phyloP scores from a whole-genome alignment of 2,888 invertebrate genomes.

The Athalia cordata region DNA sequence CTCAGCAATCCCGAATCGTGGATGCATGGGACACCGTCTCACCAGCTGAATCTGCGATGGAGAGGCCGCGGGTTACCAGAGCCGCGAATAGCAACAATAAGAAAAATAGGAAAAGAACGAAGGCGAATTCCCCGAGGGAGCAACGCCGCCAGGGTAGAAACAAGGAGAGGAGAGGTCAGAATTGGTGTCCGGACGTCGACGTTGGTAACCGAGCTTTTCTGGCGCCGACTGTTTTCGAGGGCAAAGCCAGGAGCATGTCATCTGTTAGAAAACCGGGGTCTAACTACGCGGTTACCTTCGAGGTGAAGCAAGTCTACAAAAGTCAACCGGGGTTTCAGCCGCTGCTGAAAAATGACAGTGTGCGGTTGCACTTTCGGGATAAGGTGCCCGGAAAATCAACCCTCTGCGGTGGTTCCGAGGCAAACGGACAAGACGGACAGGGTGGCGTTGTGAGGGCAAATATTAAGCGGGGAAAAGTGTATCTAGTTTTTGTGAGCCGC shows the following conservation, averaged over 20 bases:
- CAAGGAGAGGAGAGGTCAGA: constrained; percentile 55
- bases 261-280: constrained; percentile 75
- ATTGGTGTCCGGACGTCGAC: constrained; percentile 79
- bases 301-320: constrained; percentile 80
- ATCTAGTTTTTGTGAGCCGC: constrained; percentile 78
- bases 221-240: constrained; percentile 81
- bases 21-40: not conserved
- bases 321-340: constrained; percentile 74
- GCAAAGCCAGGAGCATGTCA: constrained; percentile 80
- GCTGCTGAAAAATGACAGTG: constrained; percentile 73
- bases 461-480: constrained; percentile 77
- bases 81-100: constrained; percentile 48
- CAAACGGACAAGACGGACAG: constrained; percentile 54
- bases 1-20: not conserved
- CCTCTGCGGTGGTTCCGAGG: constrained; percentile 65
- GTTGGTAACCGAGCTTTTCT: constrained; percentile 80
- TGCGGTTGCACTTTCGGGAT: constrained; percentile 76
- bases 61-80: constrained; percentile 57
- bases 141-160: constrained; percentile 67
- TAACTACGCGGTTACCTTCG: constrained; percentile 81
- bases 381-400: constrained; percentile 71
- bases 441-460: constrained; percentile 76
- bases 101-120: constrained; percentile 54
- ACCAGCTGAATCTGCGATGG: constrained; percentile 46
- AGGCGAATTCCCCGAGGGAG: constrained; percentile 65